A percentile compares a stretch with the other conserved stretches of the same genome.
These are phyloP conservation scores for Notodonta dromedarius DNA, from an alignment of 2,888 invertebrate species.

Conservation along the genomic window DNA sequence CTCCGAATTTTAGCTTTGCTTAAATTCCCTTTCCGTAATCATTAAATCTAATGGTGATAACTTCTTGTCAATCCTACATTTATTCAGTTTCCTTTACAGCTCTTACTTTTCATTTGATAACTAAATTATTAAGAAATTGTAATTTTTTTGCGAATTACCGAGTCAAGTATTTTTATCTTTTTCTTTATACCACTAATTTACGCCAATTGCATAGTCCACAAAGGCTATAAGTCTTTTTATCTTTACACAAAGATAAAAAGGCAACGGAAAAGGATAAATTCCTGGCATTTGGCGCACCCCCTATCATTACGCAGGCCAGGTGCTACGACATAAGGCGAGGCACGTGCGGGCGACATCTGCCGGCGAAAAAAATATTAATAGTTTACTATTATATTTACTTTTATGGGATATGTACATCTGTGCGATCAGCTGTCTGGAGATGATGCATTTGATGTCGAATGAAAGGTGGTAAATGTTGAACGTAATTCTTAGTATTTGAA, in stretches of 20 bases:
- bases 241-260: constrained; percentile 4
- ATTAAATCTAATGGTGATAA: too few relatives aligned
- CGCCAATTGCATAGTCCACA: neutral
- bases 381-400: constrained; percentile 54
- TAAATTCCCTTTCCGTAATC: too few relatives aligned
- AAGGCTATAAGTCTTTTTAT: constrained; percentile 1
- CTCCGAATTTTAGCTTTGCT: too few relatives aligned
- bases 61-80: too few relatives aligned
- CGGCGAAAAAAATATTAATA: constrained; percentile 57
- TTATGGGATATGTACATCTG: constrained; percentile 27
- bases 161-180: too few relatives aligned
- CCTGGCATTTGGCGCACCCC: constrained; percentile 52
- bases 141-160: too few relatives aligned
- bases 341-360: constrained; percentile 79
- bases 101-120: too few relatives aligned
- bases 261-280: constrained; percentile 23
- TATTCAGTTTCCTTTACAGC: too few relatives aligned
- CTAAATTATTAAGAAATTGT: too few relatives aligned
- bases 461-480: neutral
- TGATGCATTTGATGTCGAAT: neutral
- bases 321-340: constrained; percentile 61
- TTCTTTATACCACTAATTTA: too few relatives aligned
- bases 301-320: constrained; percentile 72
- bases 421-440: constrained; percentile 4
- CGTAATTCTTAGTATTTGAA: neutral